Evolutionary conservation across 2,113 vertebrate genomes (phyloP), one percentile per base, ranked within the genome.

Genomic region (Numenius arquata): DNA sequence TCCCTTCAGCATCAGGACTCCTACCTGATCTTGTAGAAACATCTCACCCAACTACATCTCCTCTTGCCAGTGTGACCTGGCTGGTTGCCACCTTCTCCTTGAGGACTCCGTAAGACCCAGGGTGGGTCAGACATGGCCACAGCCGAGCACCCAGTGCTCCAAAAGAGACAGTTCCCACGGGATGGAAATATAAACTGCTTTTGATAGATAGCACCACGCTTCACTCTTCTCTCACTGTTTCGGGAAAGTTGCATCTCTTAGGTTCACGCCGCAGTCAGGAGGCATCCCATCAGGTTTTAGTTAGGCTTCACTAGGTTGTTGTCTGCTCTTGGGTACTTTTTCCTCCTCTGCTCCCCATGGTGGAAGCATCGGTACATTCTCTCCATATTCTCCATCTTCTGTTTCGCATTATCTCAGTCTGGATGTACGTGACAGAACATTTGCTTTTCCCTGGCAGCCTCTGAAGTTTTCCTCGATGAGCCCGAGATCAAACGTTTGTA

Each of bases 381-480:
- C 88, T 95, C 86, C 0, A 4, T 90, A 52, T 76, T 89, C 92
- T 93, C 96, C 84, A 40, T 87, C 83, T 93, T 94, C 96, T 97
- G 95, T 95, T 97, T 96, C 1, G 0, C 90, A 94, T 97, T 97
- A 94, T 93, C 80, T 96, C 67, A 59, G 67, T 52, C 90, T 95
- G 83, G 71, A 90, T 88, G 81, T 96, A 96, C 50, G 45, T 96
- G 94, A 94, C 66, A 89, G 89, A 89, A 84, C 91, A 87, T 97
- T 97, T 94, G 85, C 70, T 96, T 93, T 96, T 94, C 80, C 36
- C 85, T 95, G 89, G 91, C 95, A 96, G 89, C 94, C 88, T 78
- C 89, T 95, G 58, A 91, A 95, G 41, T 82, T 96, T 95, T 93
- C 85, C 90, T 93, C 83, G 94, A 91, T 67, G 90, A 95, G 90